A percentile compares a stretch with the other conserved stretches of the same genome.
Conservation (phyloP, 2,113 vertebrate species). For the Pyrgilauda ruficollis region DNA sequence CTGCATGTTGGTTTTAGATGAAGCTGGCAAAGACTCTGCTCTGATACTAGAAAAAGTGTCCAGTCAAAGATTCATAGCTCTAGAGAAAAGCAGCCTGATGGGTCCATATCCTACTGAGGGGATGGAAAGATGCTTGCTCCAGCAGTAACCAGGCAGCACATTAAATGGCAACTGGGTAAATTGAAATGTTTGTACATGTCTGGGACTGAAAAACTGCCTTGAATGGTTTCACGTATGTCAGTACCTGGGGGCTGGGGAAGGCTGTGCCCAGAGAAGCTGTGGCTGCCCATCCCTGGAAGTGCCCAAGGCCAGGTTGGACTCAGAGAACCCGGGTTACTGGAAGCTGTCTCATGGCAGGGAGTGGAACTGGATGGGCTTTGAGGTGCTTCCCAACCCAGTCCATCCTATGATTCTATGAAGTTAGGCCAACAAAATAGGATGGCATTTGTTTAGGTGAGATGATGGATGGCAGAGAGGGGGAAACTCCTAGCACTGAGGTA, state of each 20-base stretch:
- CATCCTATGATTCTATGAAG: too few relatives aligned
- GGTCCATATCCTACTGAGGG: neutral
- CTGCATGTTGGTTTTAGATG: neutral
- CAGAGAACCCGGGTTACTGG: neutral
- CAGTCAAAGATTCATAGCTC: neutral
- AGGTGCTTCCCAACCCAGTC: neutral
- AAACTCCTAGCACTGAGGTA: neutral
- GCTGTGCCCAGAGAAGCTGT: neutral
- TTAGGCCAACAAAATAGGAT: neutral
- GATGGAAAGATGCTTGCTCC: neutral
- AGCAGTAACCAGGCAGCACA: neutral
- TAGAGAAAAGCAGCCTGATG: neutral
- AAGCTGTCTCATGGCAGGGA: neutral
- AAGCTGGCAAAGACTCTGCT: neutral
- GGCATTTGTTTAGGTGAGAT: neutral
- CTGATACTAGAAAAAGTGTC: neutral
- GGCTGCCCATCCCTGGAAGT: neutral
- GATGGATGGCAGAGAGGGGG: neutral
- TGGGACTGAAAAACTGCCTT: neutral
- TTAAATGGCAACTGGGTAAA: neutral
- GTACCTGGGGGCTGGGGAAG: rapidly evolving
- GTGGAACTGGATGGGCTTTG: neutral
- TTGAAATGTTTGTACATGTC: neutral
- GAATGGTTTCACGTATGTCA: neutral
- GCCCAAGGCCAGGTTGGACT: neutral